These are phyloP conservation scores for Cricetomys ansorgei DNA, from an alignment of 2,113 vertebrate genomes.

Conservation along the genomic window DNA sequence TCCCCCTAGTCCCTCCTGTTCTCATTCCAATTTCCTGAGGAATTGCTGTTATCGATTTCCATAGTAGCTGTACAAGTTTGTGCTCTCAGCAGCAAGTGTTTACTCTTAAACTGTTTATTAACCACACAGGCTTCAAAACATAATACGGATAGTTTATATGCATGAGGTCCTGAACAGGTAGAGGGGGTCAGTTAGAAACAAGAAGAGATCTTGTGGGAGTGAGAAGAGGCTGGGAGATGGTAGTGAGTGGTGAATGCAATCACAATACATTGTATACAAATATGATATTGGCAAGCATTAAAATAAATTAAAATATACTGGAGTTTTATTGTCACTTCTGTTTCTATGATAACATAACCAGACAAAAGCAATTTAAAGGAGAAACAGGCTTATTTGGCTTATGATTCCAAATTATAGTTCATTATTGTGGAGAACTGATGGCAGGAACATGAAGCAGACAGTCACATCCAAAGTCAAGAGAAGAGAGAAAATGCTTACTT, in stretches of 20 bases:
- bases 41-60: too few relatives aligned
- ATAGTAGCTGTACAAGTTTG: too few relatives aligned
- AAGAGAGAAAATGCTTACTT: not conserved
- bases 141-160: not conserved
- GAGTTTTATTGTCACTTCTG: not conserved
- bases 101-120: not conserved
- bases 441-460: not conserved
- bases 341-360: not conserved
- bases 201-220: not conserved
- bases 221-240: not conserved
- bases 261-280: not conserved
- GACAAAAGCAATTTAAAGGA: not conserved
- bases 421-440: too few relatives aligned
- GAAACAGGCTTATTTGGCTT: not conserved
- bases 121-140: not conserved
- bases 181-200: not conserved
- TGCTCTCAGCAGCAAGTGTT: too few relatives aligned
- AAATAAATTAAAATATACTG: not conserved
- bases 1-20: too few relatives aligned
- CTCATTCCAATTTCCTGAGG: too few relatives aligned
- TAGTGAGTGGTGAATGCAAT: not conserved
- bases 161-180: not conserved
- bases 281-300: not conserved
- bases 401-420: not conserved
- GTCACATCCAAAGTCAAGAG: not conserved